Evolutionary conservation across 2,113 vertebrate genomes (phyloP).

Genomic region (Eptesicus fuscus): DNA sequence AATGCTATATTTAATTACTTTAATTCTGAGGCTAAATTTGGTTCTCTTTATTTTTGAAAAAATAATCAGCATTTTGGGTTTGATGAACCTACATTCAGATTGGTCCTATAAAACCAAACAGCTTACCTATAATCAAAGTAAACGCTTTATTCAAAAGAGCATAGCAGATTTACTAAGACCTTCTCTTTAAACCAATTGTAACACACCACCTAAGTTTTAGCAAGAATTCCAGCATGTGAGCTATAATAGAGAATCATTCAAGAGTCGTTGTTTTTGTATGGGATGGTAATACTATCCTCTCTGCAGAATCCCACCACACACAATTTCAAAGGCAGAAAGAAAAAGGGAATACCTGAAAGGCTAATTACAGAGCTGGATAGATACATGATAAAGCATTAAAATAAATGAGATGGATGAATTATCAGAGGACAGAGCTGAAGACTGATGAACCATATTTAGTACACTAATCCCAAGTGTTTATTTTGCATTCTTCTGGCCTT

Average conservation of each 20-base stretch:
- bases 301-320: slow-evolving; percentile 76
- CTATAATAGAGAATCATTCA: slow-evolving; percentile 43
- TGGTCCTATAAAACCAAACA: slow-evolving; percentile 15
- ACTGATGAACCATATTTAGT: slow-evolving; percentile 83
- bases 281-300: slow-evolving; percentile 75
- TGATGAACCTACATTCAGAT: neutral
- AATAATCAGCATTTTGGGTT: neutral
- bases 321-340: slow-evolving; percentile 85
- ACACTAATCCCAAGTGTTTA: slow-evolving; percentile 84
- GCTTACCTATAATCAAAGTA: slow-evolving; percentile 4
- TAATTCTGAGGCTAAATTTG: neutral
- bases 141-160: slow-evolving; percentile 33
- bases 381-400: slow-evolving; percentile 80
- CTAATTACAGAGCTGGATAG: slow-evolving; percentile 85
- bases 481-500: slow-evolving; percentile 85
- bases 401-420: slow-evolving; percentile 84
- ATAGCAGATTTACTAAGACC: neutral
- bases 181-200: slow-evolving; percentile 24
- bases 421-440: slow-evolving; percentile 77
- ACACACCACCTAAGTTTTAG: neutral
- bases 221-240: neutral
- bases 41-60: neutral
- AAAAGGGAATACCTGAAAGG: slow-evolving; percentile 79
- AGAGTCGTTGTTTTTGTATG: slow-evolving; percentile 69
- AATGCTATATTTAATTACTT: neutral